phyloP scores from a whole-genome alignment of 2,888 invertebrate genomes.

The Ormyrus pomaceus region DNA sequence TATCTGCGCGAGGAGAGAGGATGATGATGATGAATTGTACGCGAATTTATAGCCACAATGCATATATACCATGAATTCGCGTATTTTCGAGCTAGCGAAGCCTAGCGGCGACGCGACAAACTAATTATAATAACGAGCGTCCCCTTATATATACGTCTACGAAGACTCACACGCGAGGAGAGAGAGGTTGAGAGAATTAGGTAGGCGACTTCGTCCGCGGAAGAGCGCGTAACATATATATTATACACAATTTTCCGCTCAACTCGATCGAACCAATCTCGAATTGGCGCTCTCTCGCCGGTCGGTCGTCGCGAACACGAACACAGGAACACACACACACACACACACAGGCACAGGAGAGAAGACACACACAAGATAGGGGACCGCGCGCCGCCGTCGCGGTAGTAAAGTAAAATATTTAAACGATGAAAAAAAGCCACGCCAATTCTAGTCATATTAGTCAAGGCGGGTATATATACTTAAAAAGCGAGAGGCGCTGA shows the following conservation, averaged over 20 bases:
- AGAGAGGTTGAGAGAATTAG: background rate
- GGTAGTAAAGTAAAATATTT: constrained; percentile 16
- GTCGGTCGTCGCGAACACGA: constrained; percentile 20
- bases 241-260: constrained; percentile 12
- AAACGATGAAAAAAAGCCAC: constrained; percentile 41
- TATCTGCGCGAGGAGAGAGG: no score
- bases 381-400: no score
- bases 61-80: no score
- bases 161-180: constrained; percentile 19
- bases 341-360: no score
- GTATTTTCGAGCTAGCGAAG: background rate
- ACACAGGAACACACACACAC: no score
- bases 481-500: no score
- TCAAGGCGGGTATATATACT: constrained; percentile 18
- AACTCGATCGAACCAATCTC: background rate
- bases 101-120: constrained; percentile 28
- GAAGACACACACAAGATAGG: no score
- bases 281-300: constrained; percentile 19
- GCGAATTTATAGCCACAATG: no score
- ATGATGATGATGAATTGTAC: no score
- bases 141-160: constrained; percentile 4
- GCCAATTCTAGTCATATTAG: constrained; percentile 55
- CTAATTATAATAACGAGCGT: constrained; percentile 8
- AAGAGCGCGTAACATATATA: background rate
- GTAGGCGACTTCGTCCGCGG: background rate